phyloP scores from a whole-genome alignment of 2,888 invertebrate genomes.

The Ptychoptera contaminata region DNA sequence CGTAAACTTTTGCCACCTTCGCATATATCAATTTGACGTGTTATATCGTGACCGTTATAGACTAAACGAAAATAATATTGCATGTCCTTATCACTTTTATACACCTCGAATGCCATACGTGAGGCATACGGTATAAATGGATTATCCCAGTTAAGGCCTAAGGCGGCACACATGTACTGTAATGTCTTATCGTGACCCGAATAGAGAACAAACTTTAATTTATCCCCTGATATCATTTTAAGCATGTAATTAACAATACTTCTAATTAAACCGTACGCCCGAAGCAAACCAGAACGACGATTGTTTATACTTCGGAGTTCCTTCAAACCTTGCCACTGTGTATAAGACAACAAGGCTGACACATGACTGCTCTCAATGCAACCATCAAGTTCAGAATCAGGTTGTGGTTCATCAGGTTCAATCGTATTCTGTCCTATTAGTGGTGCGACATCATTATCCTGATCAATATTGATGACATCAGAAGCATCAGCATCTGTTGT shows the following conservation, averaged over 20 bases:
- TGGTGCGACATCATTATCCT: constrained; percentile 20
- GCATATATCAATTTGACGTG: constrained; percentile 67
- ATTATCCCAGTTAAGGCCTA: constrained; percentile 42
- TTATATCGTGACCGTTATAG: constrained; percentile 76
- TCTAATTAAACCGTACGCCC: constrained; percentile 68
- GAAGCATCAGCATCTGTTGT: constrained; percentile 21
- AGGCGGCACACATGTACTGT: constrained; percentile 62
- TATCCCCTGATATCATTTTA: constrained; percentile 59
- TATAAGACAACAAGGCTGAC: constrained; percentile 61
- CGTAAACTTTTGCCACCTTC: constrained; percentile 39
- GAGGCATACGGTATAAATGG: constrained; percentile 74
- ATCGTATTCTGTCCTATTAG: neutral
- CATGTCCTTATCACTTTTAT: constrained; percentile 46
- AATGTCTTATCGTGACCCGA: constrained; percentile 89
- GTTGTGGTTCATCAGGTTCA: constrained; percentile 22
- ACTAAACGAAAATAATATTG: constrained; percentile 68
- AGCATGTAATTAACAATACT: constrained; percentile 71
- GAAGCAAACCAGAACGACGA: constrained; percentile 48
- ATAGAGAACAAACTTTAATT: constrained; percentile 60
- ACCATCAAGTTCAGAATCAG: constrained; percentile 18
- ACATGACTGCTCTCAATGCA: constrained; percentile 59
- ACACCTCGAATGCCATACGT: constrained; percentile 75
- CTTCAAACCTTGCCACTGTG: constrained; percentile 62
- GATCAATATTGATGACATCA: constrained; percentile 31
- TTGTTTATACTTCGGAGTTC: constrained; percentile 40